Evolutionary conservation across 1,140 invertebrate genomes (phyloP), one percentile per base, ranked within the genome.

Genomic region (Apolygus lucorum): DNA sequence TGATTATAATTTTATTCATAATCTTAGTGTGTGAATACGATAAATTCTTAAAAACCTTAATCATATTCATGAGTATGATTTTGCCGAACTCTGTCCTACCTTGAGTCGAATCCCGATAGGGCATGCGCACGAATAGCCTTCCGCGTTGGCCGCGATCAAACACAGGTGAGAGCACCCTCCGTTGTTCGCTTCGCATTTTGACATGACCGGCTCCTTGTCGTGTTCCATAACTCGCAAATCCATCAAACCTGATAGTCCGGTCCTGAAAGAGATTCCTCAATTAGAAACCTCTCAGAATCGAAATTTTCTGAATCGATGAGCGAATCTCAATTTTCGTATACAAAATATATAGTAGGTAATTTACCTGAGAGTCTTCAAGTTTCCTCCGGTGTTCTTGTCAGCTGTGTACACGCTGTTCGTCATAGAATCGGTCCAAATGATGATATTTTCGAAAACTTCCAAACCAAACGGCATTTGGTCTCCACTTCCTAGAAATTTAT

Each of bases 361-460:
- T n/a, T n/a, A n/a, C 83, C 82, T 17, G 90, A 88, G 68, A 0
- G 83, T 78, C 1, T 79, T 79, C 72, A 83, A 83, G 68, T 86
- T 78, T 75, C 86, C 85, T 0, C 85, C 84, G 1, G 81, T 85
- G 64, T 86, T 83, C 76, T 90, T 91, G 73, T 90, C 80, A 17
- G 85, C 87, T 90, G 84, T 84, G 78, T 90, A 87, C 27, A 94
- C 90, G 8, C 86, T 88, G 67, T 83, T 82, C 0, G 87, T 89
- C 2, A 87, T 83, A 86, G 89, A 90, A 75, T 96, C 93, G 0
- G 90, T 92, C 92, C 93, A 96, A 74, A 90, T 95, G 0, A 97
- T 83, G 68, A 86, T 85, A 65, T 92, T 88, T 34, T 90, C 90
- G 78, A 90, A 91, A 1, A 97, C 84, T 63, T 91, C 88, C 67